These are phyloP conservation scores for Donacobius atricapilla DNA, from an alignment of 2,113 vertebrate genomes.

Conservation along the genomic window DNA sequence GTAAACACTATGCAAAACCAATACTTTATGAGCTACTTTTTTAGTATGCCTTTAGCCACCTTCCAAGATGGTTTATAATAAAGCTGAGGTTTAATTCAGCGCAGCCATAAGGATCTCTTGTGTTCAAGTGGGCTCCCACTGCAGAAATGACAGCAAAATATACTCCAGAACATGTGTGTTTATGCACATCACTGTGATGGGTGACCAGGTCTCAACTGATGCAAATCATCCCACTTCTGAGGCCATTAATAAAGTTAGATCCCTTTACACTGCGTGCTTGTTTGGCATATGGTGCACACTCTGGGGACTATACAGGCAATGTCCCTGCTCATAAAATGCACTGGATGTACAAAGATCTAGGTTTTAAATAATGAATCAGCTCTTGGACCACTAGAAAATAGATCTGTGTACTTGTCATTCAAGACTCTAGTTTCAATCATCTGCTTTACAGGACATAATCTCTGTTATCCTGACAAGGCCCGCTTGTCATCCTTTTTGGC, in stretches of 20 bases:
- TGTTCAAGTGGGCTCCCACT: not conserved
- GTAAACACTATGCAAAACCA: not conserved
- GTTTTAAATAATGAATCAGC: not conserved
- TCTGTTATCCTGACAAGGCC: not conserved
- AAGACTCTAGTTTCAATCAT: not conserved
- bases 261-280: not conserved
- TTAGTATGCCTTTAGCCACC: not conserved
- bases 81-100: not conserved
- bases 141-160: not conserved
- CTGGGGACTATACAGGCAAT: not conserved
- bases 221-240: not conserved
- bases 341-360: not conserved
- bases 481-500: not conserved
- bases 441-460: not conserved
- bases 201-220: not conserved
- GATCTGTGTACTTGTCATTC: not conserved
- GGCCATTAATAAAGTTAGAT: not conserved
- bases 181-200: not conserved
- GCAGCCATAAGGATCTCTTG: not conserved
- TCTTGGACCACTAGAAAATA: not conserved
- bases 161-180: not conserved
- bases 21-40: not conserved
- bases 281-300: not conserved
- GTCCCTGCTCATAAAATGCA: not conserved
- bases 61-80: not conserved